Percentiles rank a stretch among this genome's conserved stretches.
Conservation (phyloP, 2,797 vertebrate genomes). For the Lacerta agilis region DNA sequence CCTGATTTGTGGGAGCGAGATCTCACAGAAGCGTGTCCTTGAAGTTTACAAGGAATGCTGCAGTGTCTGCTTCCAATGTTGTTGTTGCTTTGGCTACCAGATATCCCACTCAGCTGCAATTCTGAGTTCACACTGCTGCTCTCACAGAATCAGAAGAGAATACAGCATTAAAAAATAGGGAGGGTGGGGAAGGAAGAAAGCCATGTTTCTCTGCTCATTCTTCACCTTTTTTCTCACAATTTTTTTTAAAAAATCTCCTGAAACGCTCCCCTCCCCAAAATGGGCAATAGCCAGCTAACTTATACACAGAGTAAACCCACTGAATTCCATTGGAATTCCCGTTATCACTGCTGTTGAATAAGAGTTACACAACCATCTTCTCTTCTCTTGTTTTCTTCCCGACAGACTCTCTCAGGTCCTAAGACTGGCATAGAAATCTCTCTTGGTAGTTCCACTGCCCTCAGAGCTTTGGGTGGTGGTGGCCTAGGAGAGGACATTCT, state of each 20-base stretch:
- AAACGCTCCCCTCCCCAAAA: not conserved
- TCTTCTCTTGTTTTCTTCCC: no score
- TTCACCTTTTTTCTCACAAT: not conserved
- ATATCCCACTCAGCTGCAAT: not conserved
- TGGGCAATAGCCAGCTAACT: no score
- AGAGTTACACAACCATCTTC: no score
- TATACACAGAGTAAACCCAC: not conserved
- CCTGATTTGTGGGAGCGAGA: no score
- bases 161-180: not conserved
- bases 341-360: not conserved
- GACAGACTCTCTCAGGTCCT: no score
- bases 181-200: rapidly evolving
- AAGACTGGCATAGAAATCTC: no score
- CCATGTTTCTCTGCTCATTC: not conserved
- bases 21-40: not conserved
- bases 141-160: not conserved
- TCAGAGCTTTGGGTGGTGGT: no score
- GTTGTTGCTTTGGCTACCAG: not conserved
- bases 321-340: not conserved
- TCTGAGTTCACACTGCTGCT: not conserved
- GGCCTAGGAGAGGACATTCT: no score
- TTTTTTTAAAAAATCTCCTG: not conserved
- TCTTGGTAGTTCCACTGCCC: no score
- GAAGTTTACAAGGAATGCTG: not conserved
- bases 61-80: not conserved